Conservation (phyloP, 2,797 vertebrate genomes). For the Eleutherodactylus coqui region DNA sequence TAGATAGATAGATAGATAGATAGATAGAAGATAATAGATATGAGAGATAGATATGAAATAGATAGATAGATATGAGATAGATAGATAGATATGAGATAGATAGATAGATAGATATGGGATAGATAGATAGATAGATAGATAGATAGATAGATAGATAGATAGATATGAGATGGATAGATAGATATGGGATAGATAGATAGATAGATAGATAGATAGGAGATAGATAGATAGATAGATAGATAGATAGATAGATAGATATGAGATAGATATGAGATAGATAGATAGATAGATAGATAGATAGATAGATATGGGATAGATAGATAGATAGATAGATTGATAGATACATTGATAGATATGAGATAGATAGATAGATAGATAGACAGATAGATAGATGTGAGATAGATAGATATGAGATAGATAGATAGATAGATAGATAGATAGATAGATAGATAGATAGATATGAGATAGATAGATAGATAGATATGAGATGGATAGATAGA, state of each 20-base stretch:
- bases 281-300: too few relatives aligned
- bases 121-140: not conserved
- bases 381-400: slow-evolving; percentile 10
- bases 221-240: too few relatives aligned
- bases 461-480: slow-evolving; percentile 15
- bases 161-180: too few relatives aligned
- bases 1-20: slow-evolving; percentile 4
- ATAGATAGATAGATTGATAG: not conserved
- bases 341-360: not conserved
- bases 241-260: too few relatives aligned
- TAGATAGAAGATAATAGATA: slow-evolving; percentile 9
- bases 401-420: too few relatives aligned
- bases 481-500: slow-evolving; percentile 1
- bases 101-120: slow-evolving; percentile 12
- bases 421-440: too few relatives aligned
- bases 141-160: too few relatives aligned
- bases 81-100: not conserved
- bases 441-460: not conserved
- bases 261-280: too few relatives aligned
- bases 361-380: not conserved
- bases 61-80: slow-evolving; percentile 4
- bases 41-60: not conserved
- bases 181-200: too few relatives aligned
- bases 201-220: too few relatives aligned
- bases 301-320: too few relatives aligned